Conservation (phyloP, 2,888 invertebrate species). For the Drosophila gaucha region DNA sequence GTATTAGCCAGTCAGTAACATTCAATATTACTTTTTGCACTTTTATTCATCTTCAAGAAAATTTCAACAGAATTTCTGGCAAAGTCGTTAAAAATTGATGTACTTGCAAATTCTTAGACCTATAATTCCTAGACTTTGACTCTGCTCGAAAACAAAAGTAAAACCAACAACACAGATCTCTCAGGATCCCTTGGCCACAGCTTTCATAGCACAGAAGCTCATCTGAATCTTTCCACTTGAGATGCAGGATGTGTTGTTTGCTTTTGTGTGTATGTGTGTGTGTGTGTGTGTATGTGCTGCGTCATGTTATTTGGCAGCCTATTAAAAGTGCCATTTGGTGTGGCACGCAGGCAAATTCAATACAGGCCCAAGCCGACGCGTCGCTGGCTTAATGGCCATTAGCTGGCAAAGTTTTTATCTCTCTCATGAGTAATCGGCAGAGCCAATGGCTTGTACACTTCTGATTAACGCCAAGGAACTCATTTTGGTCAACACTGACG, state of each 20-base stretch:
- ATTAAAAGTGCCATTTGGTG: conserved; percentile 34
- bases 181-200: not conserved
- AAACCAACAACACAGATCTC: not conserved
- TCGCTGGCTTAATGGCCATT: conserved; percentile 34
- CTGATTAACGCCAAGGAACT: conserved; percentile 34
- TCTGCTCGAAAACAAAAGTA: too few species aligned
- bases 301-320: conserved; percentile 30
- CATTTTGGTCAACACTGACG: conserved; percentile 10
- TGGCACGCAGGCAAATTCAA: conserved; percentile 18
- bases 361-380: conserved; percentile 4
- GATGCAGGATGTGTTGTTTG: not conserved
- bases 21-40: not conserved
- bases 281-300: too few species aligned
- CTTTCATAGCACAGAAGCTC: too few species aligned
- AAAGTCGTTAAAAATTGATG: conserved; percentile 2
- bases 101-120: not conserved
- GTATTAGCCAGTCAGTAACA: not conserved
- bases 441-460: conserved; percentile 42
- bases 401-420: conserved; percentile 52
- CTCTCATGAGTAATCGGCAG: conserved; percentile 50
- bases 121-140: too few species aligned
- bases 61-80: not conserved
- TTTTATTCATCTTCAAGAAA: too few species aligned
- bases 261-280: too few species aligned
- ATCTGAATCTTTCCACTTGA: not conserved